Percentiles rank a stretch among this genome's conserved stretches.
These are phyloP conservation scores for Diorhabda sublineata DNA, from an alignment of 1,140 invertebrate genomes.

Conservation along the genomic window DNA sequence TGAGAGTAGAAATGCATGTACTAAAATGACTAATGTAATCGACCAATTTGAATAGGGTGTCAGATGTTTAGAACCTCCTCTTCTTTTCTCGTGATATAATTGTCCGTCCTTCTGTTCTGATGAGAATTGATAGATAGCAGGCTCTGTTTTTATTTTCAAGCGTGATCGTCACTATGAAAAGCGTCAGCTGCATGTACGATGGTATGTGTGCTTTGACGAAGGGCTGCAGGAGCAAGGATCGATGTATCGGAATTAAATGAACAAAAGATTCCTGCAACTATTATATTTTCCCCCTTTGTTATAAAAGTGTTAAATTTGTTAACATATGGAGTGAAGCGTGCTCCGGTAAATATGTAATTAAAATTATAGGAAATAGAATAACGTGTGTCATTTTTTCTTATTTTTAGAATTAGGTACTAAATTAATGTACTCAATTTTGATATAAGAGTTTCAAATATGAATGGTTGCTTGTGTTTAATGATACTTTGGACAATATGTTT, in stretches of 20 bases:
- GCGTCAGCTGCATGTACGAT: neutral
- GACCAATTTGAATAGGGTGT: slow-evolving; percentile 33
- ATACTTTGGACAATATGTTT: too few species aligned
- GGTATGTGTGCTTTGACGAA: neutral
- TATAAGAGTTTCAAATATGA: too few species aligned
- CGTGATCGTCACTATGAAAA: neutral
- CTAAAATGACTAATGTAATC: slow-evolving; percentile 32
- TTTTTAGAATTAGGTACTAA: too few species aligned
- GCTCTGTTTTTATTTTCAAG: slow-evolving; percentile 1
- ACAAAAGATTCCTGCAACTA: neutral
- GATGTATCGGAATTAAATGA: neutral
- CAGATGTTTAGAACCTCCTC: slow-evolving; percentile 18
- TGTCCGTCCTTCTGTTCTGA: neutral
- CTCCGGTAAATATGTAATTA: too few species aligned
- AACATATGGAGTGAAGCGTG: too few species aligned
- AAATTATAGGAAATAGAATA: too few species aligned
- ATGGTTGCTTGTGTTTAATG: too few species aligned
- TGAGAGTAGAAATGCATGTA: slow-evolving; percentile 9
- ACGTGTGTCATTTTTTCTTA: too few species aligned
- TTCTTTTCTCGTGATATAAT: slow-evolving; percentile 1
- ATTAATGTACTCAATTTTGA: too few species aligned
- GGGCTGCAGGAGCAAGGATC: neutral
- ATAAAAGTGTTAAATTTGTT: too few species aligned
- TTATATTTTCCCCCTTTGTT: too few species aligned
- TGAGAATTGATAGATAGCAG: neutral